Evolutionary conservation across 2,797 vertebrate species (phyloP), one percentile per base, ranked within the genome.

Genomic region (Gorsachius magnificus): DNA sequence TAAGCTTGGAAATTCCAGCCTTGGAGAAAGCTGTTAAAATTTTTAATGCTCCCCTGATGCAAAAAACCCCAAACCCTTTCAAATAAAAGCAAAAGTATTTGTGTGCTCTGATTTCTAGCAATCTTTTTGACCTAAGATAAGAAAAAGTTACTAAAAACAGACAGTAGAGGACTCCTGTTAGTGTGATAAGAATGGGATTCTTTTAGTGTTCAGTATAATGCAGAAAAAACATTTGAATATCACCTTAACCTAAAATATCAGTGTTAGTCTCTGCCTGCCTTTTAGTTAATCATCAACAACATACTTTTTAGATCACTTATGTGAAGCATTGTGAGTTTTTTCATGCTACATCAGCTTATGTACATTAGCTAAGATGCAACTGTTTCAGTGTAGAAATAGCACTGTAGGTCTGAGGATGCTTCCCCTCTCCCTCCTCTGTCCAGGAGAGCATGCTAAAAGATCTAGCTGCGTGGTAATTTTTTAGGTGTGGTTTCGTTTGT

Each of bases 361-460:
- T 21, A 9, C 2, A 1, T 25, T 53, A 85, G 33, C 21, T 26
- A 63, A 22, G 6, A 14, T 54, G 12, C 3, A 64, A 6, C 29
- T 69, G 9, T 83, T 87, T 4, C 25, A 53, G 18, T 53, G 45
- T 9, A 68, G 35, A 53, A 88, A 13, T 64, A 50, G 56, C 41
- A 18, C 7, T 21, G 5, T 17, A n/a, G 22, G 18, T 74, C 19
- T 60, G 15, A 74, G 46, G 16, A 33, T 87, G 25, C 8, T 50
- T 13, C 2, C 2, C 0, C 5, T 72, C 18, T 33, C 21, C 31
- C 4, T 6, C 3, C 3, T 1, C 15, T 31, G 2, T 8, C 3
- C 16, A 29, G 51, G 17, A 81, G 10, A 57, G 16, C 11, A 5
- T 35, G 9, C 33, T 81, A 4, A 33, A 72, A 87, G 35, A 53